Conservation (phyloP, 2,113 vertebrate genomes). For the Rhynchomys soricoides region DNA sequence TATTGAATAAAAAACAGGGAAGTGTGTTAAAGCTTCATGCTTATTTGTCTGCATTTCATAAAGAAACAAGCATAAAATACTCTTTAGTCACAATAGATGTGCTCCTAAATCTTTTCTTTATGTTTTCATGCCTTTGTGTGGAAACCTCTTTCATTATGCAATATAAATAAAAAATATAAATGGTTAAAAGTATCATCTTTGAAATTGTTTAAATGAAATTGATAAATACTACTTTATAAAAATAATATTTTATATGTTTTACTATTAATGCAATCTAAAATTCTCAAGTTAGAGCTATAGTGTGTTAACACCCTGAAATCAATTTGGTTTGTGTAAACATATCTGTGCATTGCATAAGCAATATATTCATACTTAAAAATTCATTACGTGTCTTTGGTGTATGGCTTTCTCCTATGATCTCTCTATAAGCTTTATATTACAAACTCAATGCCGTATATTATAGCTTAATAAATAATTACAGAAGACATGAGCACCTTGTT, state of each 20-base stretch:
- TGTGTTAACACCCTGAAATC: rapidly evolving
- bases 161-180: neutral
- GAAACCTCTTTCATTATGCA: neutral
- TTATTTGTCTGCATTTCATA: neutral
- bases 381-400: neutral
- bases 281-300: neutral
- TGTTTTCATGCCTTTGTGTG: neutral
- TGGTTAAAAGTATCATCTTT: neutral
- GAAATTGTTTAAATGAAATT: neutral
- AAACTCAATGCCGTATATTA: neutral
- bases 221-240: neutral
- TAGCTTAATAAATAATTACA: neutral
- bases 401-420: neutral
- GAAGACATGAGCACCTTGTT: neutral
- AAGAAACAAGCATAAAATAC: neutral
- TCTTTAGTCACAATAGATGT: neutral
- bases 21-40: neutral
- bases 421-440: neutral
- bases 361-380: neutral
- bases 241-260: neutral
- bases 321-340: rapidly evolving
- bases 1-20: neutral
- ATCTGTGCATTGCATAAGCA: rapidly evolving
- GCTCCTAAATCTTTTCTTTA: neutral
- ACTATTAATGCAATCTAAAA: neutral